A percentile compares a stretch with the other conserved stretches of the same genome.
phyloP scores from a whole-genome alignment of 92 coral and sea anemone species.

The Palythoa heliodiscus region DNA sequence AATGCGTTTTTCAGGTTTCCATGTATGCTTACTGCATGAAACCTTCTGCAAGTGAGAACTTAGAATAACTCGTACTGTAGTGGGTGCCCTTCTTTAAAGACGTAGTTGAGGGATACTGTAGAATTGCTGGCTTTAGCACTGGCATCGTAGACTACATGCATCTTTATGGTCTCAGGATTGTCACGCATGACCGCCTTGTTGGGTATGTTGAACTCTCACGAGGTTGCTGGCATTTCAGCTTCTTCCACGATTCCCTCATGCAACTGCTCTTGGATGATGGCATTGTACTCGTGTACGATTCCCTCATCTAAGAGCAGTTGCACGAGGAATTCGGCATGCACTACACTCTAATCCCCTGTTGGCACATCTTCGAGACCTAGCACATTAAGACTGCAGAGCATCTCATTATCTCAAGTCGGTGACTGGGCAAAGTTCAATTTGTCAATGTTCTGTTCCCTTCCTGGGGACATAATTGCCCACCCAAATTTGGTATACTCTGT shows the following conservation, averaged over 20 bases:
- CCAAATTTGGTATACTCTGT: conserved; percentile 59
- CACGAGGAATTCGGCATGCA: no score
- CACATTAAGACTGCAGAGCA: no score
- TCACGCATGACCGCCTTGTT: conserved; percentile 68
- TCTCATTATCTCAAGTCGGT: no score
- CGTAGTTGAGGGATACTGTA: conserved; percentile 59
- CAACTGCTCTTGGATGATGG: conserved; percentile 58
- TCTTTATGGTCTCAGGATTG: conserved; percentile 64
- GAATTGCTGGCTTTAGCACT: conserved; percentile 58
- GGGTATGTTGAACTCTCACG: conserved; percentile 62
- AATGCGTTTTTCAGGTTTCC: conserved; percentile 33
- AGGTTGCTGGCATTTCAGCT: conserved; percentile 63
- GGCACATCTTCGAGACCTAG: conserved; percentile 61
- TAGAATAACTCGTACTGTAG: conserved; percentile 42
- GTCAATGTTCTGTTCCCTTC: conserved; percentile 56
- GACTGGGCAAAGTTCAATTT: no score
- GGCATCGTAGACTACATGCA: conserved; percentile 59
- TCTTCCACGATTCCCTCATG: conserved; percentile 57
- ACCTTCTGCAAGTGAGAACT: conserved; percentile 47
- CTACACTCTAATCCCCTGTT: conserved; percentile 57
- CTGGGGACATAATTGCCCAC: conserved; percentile 70
- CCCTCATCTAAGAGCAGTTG: conserved; percentile 54
- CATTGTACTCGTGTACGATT: conserved; percentile 48
- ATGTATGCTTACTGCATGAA: conserved; percentile 53
- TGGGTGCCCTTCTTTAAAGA: conserved; percentile 61